phyloP scores from a whole-genome alignment of 2,113 vertebrate species.

The Daubentonia madagascariensis region DNA sequence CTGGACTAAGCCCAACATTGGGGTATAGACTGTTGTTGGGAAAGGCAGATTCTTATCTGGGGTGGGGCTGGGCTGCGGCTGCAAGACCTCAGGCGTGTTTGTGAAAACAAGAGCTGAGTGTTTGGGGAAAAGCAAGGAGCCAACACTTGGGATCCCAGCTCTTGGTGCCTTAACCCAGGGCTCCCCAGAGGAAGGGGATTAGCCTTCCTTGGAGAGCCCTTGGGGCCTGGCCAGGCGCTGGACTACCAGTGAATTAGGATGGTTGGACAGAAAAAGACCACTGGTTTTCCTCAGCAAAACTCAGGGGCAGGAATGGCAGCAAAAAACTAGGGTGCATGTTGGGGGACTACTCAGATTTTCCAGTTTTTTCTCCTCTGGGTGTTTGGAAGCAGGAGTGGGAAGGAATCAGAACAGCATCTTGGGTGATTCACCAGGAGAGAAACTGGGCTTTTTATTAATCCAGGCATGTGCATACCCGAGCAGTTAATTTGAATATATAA shows the following conservation, averaged over 20 bases:
- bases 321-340: not conserved
- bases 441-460: not conserved
- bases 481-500: not conserved
- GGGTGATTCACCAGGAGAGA: not conserved
- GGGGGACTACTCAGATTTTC: not conserved
- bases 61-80: not conserved
- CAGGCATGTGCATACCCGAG: not conserved
- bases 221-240: not conserved
- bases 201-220: not conserved
- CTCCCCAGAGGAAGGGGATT: not conserved
- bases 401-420: not conserved
- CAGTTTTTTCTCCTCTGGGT: not conserved
- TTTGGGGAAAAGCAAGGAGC: not conserved
- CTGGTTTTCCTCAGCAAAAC: not conserved
- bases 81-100: not conserved
- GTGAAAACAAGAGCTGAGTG: slow-evolving; percentile 18
- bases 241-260: not conserved
- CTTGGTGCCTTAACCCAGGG: not conserved
- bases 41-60: not conserved
- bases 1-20: not conserved
- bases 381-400: not conserved
- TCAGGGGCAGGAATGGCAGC: not conserved
- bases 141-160: not conserved
- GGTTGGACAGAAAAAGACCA: not conserved
- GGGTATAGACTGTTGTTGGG: not conserved